Conservation (phyloP, 2,797 vertebrate genomes). For the Fundulus diaphanus region DNA sequence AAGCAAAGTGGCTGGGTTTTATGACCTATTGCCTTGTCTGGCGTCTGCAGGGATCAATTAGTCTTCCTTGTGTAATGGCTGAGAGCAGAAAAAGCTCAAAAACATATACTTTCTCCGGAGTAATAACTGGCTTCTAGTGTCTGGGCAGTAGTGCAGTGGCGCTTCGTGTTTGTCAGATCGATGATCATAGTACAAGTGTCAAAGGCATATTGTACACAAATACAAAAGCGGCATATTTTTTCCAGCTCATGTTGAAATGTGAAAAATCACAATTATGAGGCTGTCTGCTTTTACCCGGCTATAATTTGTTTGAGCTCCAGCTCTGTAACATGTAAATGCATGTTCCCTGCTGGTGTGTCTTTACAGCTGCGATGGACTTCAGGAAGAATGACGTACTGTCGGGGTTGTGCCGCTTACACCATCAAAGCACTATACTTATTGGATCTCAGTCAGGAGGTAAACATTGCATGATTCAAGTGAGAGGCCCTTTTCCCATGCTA, state of each 20-base stretch:
- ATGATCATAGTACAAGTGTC: constrained; percentile 28
- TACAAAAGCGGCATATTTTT: constrained; percentile 16
- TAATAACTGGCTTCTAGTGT: constrained; percentile 57
- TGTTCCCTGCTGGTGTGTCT: constrained; percentile 30
- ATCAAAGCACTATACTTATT: constrained; percentile 59
- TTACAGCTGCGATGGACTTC: constrained; percentile 47
- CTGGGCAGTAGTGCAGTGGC: constrained; percentile 21
- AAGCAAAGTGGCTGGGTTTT: constrained; percentile 69
- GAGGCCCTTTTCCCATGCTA: constrained; percentile 32
- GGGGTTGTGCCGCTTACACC: constrained; percentile 33
- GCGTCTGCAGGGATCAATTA: constrained; percentile 81
- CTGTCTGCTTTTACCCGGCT: constrained; percentile 16
- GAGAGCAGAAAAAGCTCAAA: constrained; percentile 59
- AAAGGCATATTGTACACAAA: constrained; percentile 21
- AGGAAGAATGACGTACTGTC: constrained; percentile 34
- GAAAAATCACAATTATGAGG: constrained; percentile 36
- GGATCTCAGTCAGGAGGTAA: constrained; percentile 58
- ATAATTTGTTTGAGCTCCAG: constrained; percentile 29
- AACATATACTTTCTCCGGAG: constrained; percentile 61
- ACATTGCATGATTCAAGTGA: constrained; percentile 51
- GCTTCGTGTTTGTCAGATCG: constrained; percentile 33
- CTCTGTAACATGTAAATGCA: constrained; percentile 18
- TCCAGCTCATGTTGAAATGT: constrained; percentile 14
- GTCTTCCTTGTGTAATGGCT: constrained; percentile 75
- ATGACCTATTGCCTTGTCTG: constrained; percentile 82